Percentiles rank a stretch among this genome's conserved stretches.
These are phyloP conservation scores for Ornithoptera priamus DNA, from an alignment of 2,888 invertebrate genomes.

Conservation along the genomic window DNA sequence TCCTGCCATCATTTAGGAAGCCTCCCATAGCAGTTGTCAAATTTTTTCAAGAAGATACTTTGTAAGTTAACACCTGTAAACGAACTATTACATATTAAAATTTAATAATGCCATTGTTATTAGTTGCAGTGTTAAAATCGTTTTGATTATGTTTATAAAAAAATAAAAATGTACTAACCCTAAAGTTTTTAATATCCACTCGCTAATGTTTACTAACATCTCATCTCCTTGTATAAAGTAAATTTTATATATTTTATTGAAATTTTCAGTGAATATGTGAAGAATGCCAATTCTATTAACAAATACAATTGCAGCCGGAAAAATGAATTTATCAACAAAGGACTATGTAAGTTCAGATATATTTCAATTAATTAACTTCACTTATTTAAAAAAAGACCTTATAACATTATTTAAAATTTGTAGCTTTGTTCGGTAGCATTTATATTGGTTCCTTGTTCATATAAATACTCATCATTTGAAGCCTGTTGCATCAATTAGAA, in stretches of 20 bases:
- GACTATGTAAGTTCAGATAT: slow-evolving; percentile 83
- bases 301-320: slow-evolving; percentile 89
- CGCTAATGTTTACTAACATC: background rate
- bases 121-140: background rate
- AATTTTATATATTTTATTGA: slow-evolving; percentile 31
- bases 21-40: slow-evolving; percentile 90
- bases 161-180: background rate
- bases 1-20: slow-evolving; percentile 83
- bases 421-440: no score
- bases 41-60: slow-evolving; percentile 91
- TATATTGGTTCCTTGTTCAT: no score
- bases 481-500: no score
- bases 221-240: background rate
- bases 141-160: background rate
- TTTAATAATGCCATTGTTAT: background rate
- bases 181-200: background rate
- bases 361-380: background rate
- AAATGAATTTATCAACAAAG: slow-evolving; percentile 90
- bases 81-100: background rate
- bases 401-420: no score
- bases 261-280: slow-evolving; percentile 88
- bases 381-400: background rate
- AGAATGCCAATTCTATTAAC: slow-evolving; percentile 84
- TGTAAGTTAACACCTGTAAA: slow-evolving; percentile 80
- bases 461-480: no score